A percentile compares a stretch with the other conserved stretches of the same genome.
Conservation (phyloP, 2,113 vertebrate species). For the Alces alces region DNA sequence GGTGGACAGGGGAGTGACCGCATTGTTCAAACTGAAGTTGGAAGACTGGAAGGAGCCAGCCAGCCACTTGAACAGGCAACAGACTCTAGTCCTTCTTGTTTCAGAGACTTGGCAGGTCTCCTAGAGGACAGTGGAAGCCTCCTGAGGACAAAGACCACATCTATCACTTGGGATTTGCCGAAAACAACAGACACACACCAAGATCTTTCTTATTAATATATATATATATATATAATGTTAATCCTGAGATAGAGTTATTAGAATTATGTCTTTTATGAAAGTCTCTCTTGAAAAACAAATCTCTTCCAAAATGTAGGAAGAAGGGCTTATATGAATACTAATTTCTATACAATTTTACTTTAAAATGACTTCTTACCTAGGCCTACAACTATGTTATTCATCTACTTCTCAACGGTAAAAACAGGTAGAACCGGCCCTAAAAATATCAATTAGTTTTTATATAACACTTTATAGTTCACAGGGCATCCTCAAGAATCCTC, state of each 20-base stretch:
- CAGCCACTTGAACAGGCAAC: neutral
- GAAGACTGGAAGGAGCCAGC: neutral
- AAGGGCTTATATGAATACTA: neutral
- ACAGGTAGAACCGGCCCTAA: neutral
- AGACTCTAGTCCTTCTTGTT: neutral
- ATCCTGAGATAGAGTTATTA: neutral
- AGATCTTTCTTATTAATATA: neutral
- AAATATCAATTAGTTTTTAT: neutral
- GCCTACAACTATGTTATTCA: neutral
- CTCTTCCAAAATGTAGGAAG: neutral
- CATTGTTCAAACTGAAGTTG: neutral
- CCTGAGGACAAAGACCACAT: neutral
- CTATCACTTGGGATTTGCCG: neutral
- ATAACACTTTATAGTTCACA: neutral
- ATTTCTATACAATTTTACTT: neutral
- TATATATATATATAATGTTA: neutral
- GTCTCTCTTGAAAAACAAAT: neutral
- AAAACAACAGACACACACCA: neutral
- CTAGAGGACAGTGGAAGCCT: neutral
- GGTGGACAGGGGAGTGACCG: neutral
- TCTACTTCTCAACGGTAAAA: neutral
- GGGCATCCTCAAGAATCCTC: neutral
- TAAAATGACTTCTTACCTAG: neutral
- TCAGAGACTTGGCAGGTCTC: neutral
- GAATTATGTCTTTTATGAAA: neutral